These are phyloP conservation scores for Lycocorax pyrrhopterus DNA, from an alignment of 2,113 vertebrate genomes.

Conservation along the genomic window DNA sequence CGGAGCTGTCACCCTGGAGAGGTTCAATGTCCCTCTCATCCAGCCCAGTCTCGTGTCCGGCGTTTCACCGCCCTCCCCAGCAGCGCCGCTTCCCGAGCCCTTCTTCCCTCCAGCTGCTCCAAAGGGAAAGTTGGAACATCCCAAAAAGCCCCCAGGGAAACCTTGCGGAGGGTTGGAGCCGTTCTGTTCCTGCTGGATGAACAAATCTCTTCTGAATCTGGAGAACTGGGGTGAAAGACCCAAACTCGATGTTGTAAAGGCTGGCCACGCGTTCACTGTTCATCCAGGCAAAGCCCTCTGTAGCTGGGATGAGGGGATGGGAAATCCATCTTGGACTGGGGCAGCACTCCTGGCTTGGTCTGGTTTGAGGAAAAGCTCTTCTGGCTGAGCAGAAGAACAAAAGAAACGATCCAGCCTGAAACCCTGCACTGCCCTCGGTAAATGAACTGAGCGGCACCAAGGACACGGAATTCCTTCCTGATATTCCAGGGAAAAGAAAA, in stretches of 20 bases:
- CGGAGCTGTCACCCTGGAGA: neutral
- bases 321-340: neutral
- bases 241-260: neutral
- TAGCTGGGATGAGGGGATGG: neutral
- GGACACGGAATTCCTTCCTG: neutral
- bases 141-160: neutral
- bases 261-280: neutral
- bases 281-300: neutral
- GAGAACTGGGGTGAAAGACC: neutral
- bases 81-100: neutral
- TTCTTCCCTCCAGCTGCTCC: neutral
- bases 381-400: neutral
- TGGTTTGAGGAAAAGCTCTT: neutral
- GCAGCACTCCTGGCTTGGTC: neutral
- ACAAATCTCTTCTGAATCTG: neutral
- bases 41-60: neutral
- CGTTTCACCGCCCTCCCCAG: neutral
- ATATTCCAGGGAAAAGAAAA: neutral
- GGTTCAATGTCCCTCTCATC: neutral
- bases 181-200: neutral
- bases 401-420: neutral
- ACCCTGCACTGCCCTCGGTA: neutral
- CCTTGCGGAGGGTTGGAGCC: neutral
- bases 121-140: neutral
- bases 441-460: neutral